Evolutionary conservation across 30 jellyfish, hydroid and myxozoan species (phyloP), one percentile per base, ranked within the genome.

Genomic region (Turritopsis rubra): DNA sequence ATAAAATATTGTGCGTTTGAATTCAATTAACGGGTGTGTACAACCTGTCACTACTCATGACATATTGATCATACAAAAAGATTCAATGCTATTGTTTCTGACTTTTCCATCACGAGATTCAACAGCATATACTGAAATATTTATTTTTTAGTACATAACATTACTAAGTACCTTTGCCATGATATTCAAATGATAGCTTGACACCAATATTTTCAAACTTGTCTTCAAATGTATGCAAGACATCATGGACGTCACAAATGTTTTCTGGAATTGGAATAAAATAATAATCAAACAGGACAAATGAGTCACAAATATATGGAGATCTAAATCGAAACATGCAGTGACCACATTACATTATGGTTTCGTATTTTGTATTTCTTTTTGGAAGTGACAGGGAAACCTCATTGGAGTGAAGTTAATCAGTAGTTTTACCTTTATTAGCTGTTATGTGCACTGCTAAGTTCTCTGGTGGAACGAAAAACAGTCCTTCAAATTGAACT

Each of bases 401-500:
- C n/a, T n/a, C n/a, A n/a, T n/a, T n/a, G n/a, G n/a, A n/a, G n/a
- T n/a, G 60, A 30, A 0, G 53, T 7, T 7, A 1, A 19, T 7
- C 30, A 23, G 8, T 41, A 8, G 19, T 4, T 18, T 21, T 71
- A 68, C 85, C 88, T 66, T 28, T 28, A 23, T 28, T 29, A 8
- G 72, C 54, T 25, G 66, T 29, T 16, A 83, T 18, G 16, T 25
- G 24, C 65, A 92, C 86, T 9, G 19, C n/a, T n/a, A 92, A 52
- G 0, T 82, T 65, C 24, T 74, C 29, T 0, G 98, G 98, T 53
- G 96, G 96, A 16, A 92, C 96, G 70, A 88, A 92, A 24, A 52
- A 84, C 24, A 93, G 79, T 66, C 98, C 98, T 85, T 92, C 84
- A 77, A 78, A 88, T 71, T 92, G 98, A 22, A 72, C 29, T 24